Evolutionary conservation across 2,797 vertebrate genomes (phyloP), one percentile per base, ranked within the genome.

Genomic region (Bradypus variegatus): DNA sequence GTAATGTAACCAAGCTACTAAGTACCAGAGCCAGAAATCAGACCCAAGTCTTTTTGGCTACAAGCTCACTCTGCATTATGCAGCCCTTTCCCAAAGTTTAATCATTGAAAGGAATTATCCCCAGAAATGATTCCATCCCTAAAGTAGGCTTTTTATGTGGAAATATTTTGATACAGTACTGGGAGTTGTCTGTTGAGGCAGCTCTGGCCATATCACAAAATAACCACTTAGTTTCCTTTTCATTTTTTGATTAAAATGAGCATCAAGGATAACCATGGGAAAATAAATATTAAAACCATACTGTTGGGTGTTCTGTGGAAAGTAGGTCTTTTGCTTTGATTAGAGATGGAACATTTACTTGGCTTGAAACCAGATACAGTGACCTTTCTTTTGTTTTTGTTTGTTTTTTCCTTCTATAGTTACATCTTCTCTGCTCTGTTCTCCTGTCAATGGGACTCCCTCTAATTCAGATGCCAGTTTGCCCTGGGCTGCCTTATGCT

Each of bases 201-300:
- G 27, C 41, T 64, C 65, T 72, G 73, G 11, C 70, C 76, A 5
- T 70, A 15, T 76, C 76, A 88, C 69, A 88, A 75, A 88, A 65
- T 45, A 36, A 36, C 2, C 29, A 33, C 19, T 83, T 86, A 53
- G 29, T 77, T 79, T 76, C 25, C 48, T 73, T 73, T 95, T 91
- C 27, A 15, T 18, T 88, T 84, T 65, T 86, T 45, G 29, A 55
- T 92, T 73, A 81, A 81, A 89, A 62, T 86, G 41, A 91, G 23
- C 82, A 78, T 67, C 36, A 73, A 6, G 55, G n/a, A 6, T 77
- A 85, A 45, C 67, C 2, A 2, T 80, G 81, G 73, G 48, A 50
- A 93, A 79, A 88, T 67, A 88, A 84, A 33, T 82, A 72, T 53
- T 29, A 86, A 91, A 92, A 29, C 48, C 76, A 53, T 69, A 36